These are phyloP conservation scores for Torymus aiolomorphi DNA, from an alignment of 2,888 invertebrate genomes.

Conservation along the genomic window DNA sequence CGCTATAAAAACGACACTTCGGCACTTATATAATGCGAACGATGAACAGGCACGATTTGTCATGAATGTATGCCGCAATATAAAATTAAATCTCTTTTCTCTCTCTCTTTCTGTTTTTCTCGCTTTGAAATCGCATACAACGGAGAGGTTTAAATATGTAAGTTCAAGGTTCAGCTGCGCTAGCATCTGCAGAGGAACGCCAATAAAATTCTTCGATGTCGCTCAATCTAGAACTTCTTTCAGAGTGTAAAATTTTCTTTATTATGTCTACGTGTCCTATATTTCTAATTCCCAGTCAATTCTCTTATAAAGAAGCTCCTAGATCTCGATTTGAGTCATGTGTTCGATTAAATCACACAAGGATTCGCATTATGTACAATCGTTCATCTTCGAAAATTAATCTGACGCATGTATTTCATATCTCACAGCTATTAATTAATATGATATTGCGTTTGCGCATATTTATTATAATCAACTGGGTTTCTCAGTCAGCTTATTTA, in stretches of 20 bases:
- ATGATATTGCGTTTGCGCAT: too few relatives aligned
- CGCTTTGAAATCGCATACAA: not conserved
- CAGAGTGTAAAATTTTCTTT: slow-evolving; percentile 12
- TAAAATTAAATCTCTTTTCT: slow-evolving; percentile 19
- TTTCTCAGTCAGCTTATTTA: too few relatives aligned
- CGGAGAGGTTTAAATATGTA: not conserved
- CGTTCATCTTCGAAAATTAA: too few relatives aligned
- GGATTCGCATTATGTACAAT: too few relatives aligned
- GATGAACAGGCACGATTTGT: not conserved
- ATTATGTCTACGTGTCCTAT: slow-evolving; percentile 4
- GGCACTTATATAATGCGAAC: slow-evolving; percentile 9
- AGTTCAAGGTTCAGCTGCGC: slow-evolving; percentile 35
- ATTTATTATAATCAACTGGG: too few relatives aligned
- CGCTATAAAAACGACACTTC: too few relatives aligned
- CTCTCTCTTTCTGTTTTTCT: not conserved
- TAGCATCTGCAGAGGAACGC: not conserved
- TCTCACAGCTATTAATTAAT: too few relatives aligned
- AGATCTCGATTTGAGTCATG: not conserved
- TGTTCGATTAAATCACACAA: not conserved
- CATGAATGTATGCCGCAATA: slow-evolving; percentile 1
- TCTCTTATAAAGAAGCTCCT: not conserved
- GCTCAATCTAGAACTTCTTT: not conserved
- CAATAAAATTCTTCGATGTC: slow-evolving; percentile 4
- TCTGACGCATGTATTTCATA: too few relatives aligned
- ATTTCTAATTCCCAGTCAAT: slow-evolving; percentile 20